Conservation (phyloP, 2,113 vertebrate species). For the Passer domesticus region DNA sequence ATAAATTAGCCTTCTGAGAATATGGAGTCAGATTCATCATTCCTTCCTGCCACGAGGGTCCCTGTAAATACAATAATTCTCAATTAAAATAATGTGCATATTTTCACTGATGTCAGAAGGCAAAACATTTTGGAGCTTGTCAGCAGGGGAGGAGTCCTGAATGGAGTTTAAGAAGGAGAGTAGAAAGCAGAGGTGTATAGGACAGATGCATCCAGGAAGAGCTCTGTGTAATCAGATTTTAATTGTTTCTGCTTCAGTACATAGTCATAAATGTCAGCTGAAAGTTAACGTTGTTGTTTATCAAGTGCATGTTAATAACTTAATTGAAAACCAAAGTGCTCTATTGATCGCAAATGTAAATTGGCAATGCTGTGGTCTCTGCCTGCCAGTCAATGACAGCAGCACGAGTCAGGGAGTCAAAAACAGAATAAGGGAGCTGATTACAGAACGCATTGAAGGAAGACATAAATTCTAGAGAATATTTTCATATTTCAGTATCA, state of each 20-base stretch:
- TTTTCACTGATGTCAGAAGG: not conserved
- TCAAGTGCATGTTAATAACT: slow-evolving; percentile 35
- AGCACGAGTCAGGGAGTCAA: not conserved
- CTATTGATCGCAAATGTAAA: slow-evolving; percentile 49
- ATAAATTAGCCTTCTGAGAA: too few species aligned
- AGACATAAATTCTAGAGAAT: not conserved
- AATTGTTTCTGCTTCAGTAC: not conserved
- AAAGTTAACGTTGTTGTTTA: slow-evolving; percentile 32
- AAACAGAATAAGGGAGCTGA: not conserved
- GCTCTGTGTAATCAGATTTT: not conserved
- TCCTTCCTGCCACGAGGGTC: too few species aligned
- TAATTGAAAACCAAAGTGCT: not conserved
- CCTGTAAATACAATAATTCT: not conserved
- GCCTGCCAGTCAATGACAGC: not conserved
- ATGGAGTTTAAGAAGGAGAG: not conserved
- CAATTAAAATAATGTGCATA: not conserved
- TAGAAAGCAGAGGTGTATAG: not conserved
- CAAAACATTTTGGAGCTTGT: not conserved
- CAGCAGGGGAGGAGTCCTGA: not conserved
- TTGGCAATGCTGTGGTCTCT: not conserved
- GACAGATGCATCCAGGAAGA: not conserved
- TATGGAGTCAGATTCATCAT: too few species aligned
- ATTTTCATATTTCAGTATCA: not conserved
- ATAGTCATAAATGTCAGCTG: slow-evolving; percentile 25
- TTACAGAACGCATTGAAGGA: not conserved